Percentiles rank a stretch among this genome's conserved stretches.
Conservation (phyloP, 2,113 vertebrate species). For the Ptychochromis oligacanthus region DNA sequence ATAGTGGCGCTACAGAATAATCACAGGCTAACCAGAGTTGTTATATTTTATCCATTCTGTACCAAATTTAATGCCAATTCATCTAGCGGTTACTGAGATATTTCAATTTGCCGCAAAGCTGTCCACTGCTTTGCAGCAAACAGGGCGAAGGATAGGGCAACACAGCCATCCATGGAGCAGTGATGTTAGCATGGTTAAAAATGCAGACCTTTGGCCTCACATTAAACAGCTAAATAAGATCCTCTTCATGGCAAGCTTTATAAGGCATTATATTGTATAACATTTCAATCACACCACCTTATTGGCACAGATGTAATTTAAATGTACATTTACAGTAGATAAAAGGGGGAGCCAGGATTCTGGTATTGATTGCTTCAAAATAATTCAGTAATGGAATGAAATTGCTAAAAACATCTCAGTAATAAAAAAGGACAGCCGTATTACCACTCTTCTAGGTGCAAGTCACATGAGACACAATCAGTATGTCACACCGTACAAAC, state of each 20-base stretch:
- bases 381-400: neutral
- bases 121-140: too few relatives aligned
- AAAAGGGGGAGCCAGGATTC: neutral
- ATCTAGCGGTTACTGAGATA: neutral
- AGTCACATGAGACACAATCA: too few relatives aligned
- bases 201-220: neutral
- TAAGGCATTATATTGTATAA: neutral
- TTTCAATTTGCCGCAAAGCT: neutral
- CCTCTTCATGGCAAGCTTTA: neutral
- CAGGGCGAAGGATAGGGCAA: neutral
- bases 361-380: slow-evolving; percentile 9
- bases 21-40: neutral
- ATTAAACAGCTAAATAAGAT: too few relatives aligned
- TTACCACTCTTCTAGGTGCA: neutral
- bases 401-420: neutral
- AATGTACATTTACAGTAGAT: neutral
- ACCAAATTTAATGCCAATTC: neutral
- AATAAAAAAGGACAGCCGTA: slow-evolving; percentile 5
- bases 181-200: neutral
- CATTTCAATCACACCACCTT: neutral
- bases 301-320: neutral
- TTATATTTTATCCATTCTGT: neutral
- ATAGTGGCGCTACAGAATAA: neutral
- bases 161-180: neutral
- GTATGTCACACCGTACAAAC: neutral